Evolutionary conservation across 92 coral and sea anemone species (phyloP), one percentile per base, ranked within the genome.

Genomic region (Desmophyllum pertusum): DNA sequence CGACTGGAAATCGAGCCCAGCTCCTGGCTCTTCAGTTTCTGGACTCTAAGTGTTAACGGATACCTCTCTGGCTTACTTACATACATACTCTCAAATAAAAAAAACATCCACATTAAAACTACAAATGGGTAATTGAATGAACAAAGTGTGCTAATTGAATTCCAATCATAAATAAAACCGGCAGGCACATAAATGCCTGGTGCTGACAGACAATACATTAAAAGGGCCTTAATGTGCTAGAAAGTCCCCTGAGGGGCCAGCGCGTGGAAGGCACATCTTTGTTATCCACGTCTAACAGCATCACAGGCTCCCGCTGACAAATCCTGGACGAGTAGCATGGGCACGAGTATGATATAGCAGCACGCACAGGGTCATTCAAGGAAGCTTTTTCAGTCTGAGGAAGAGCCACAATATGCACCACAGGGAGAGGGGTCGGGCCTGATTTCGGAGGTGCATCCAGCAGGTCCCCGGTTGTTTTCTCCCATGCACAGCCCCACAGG

Each of bases 401-500:
- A 55, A 94, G 86, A 40, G 93, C 98, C 69, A 92, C 91, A 39
- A 96, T 91, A 70, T 96, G 98, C 38, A 96, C 93, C 78, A 96
- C 98, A 39, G 98, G 98, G 81, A 96, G 87, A 36, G 98, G 98
- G 79, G 98, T 96, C 51, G 99, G 99, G 63, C 99, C 99, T 55
- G 90, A 90, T 89, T 87, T 92, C 6, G 98, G 99, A 35, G 99
- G 97, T 30, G 99, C 98, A 61, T 97, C 99, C 73, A 97, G 81
- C 11, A 97, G 98, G 84, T 97, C 99, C n/a, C 98, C 99, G 23
- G 99, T 97, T 9, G 99, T 97, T 80, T 97, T 97, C 90, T 97
- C 99, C 99, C 99, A 97, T 0, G 99, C 99, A 78, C 99, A 97
- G 21, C 98, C 99, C 99, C 99, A 97, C 70, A 97, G 95, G 72